phyloP scores from a whole-genome alignment of 2,888 invertebrate genomes.

The Auanema sp. region DNA sequence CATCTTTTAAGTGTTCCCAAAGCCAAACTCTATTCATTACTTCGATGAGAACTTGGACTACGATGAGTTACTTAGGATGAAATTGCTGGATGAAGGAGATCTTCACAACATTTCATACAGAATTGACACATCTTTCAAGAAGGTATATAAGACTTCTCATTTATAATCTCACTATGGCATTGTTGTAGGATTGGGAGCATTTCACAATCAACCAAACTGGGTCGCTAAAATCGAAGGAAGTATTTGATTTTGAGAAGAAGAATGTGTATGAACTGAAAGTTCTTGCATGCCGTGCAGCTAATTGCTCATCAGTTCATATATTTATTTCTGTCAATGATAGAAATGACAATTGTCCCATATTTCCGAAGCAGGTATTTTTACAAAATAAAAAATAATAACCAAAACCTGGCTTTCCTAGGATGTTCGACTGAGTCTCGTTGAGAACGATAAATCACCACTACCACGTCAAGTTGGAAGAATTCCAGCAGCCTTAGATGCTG shows the following conservation, averaged over 20 bases:
- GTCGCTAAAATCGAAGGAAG: constrained; percentile 25
- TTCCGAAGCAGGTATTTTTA: constrained; percentile 30
- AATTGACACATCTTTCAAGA: constrained; percentile 41
- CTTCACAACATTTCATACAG: constrained; percentile 25
- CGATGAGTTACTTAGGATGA: constrained; percentile 38
- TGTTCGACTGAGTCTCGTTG: constrained; percentile 30
- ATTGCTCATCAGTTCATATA: constrained; percentile 38
- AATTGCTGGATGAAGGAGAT: constrained; percentile 30
- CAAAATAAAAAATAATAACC: neutral
- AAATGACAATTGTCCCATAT: constrained; percentile 53
- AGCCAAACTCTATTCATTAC: constrained; percentile 44
- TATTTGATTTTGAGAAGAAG: constrained; percentile 51
- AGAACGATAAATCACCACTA: constrained; percentile 31
- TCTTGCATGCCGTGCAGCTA: constrained; percentile 28
- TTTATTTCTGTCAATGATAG: constrained; percentile 48
- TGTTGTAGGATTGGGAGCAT: constrained; percentile 36
- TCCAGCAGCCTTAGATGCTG: constrained; percentile 40
- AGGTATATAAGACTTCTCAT: constrained; percentile 5
- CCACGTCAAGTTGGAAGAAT: constrained; percentile 36
- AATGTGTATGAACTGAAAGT: constrained; percentile 45
- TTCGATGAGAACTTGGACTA: constrained; percentile 42
- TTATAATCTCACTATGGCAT: no score
- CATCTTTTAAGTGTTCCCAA: constrained; percentile 26
- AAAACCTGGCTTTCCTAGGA: constrained; percentile 6
- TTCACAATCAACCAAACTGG: constrained; percentile 29